Evolutionary conservation across 2,888 invertebrate genomes (phyloP).

Genomic region (Pasiphila rectangulata): DNA sequence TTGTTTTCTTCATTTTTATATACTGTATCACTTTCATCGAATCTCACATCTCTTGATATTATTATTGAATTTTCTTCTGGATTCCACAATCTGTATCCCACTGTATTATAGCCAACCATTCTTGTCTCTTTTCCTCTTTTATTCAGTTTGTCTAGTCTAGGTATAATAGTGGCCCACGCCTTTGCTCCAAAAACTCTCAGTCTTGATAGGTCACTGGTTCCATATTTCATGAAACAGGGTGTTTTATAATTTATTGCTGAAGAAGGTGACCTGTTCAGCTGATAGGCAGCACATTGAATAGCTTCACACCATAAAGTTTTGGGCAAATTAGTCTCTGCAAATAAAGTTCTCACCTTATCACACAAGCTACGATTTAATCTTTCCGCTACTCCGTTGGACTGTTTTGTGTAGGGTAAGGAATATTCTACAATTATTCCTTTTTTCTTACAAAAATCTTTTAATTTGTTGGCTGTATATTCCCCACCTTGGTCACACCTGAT

Average conservation of each 20-base stretch:
- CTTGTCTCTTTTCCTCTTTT: conserved; percentile 6
- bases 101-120: conserved; percentile 20
- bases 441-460: neutral
- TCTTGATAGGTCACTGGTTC: neutral
- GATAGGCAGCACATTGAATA: neutral
- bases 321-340: neutral
- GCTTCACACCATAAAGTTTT: neutral
- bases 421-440: neutral
- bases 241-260: neutral
- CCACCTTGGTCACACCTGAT: neutral
- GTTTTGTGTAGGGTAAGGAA: neutral
- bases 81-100: conserved; percentile 22
- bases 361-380: neutral
- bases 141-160: conserved; percentile 8
- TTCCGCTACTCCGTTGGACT: neutral
- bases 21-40: conserved; percentile 17
- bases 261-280: neutral
- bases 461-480: neutral
- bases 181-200: conserved; percentile 11
- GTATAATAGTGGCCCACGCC: conserved; percentile 8
- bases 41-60: conserved; percentile 17
- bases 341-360: neutral
- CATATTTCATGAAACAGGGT: neutral
- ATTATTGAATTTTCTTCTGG: conserved; percentile 13
- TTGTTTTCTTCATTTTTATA: conserved; percentile 2